A percentile compares a stretch with the other conserved stretches of the same genome.
These are phyloP conservation scores for Helogale parvula DNA, from an alignment of 2,113 vertebrate genomes.

Conservation along the genomic window DNA sequence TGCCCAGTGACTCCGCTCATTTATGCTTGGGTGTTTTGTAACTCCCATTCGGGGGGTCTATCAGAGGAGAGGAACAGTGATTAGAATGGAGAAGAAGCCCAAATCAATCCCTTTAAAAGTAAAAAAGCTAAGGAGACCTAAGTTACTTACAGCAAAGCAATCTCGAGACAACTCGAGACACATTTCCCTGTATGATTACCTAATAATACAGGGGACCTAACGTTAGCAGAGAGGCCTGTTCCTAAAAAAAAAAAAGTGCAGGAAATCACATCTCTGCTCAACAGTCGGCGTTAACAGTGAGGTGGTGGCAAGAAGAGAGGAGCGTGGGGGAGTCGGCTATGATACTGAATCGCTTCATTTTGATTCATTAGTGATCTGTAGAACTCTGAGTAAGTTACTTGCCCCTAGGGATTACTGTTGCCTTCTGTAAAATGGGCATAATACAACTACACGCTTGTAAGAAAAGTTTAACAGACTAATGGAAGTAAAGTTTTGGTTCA, in stretches of 20 bases:
- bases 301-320: fast-evolving
- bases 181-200: background rate
- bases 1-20: background rate
- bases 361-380: fast-evolving
- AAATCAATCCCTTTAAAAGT: background rate
- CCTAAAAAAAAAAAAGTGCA: background rate
- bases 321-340: fast-evolving
- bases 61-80: background rate
- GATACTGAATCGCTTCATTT: fast-evolving
- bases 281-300: background rate
- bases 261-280: background rate
- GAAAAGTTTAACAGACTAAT: background rate
- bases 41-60: background rate
- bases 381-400: too few relatives aligned
- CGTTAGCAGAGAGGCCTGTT: background rate
- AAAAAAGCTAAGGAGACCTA: background rate
- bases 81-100: background rate
- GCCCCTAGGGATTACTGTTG: background rate
- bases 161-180: background rate
- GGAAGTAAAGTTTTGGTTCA: background rate
- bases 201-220: background rate
- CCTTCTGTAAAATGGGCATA: background rate
- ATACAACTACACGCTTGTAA: background rate
- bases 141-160: background rate
- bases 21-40: background rate